A percentile compares a stretch with the other conserved stretches of the same genome.
phyloP scores from a whole-genome alignment of 2,888 invertebrate species.

The Salpingus planirostris region DNA sequence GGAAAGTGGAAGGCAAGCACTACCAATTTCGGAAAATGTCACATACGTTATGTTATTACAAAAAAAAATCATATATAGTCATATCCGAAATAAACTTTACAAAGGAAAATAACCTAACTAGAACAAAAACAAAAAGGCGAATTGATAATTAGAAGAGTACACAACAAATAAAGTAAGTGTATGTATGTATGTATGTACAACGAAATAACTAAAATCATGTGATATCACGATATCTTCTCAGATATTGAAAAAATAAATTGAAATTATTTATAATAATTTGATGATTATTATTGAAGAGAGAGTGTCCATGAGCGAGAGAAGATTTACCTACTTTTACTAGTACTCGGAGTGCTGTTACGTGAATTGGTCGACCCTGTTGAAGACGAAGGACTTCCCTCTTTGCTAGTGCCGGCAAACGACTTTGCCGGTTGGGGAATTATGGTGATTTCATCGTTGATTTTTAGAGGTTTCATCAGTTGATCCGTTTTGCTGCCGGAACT shows the following conservation, averaged over 20 bases:
- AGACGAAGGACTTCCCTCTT: constrained; percentile 25
- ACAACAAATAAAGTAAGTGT: no score
- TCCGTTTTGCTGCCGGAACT: constrained; percentile 44
- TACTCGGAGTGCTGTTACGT: constrained; percentile 26
- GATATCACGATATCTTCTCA: constrained; percentile 12
- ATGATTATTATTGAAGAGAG: neutral
- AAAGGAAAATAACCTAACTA: no score
- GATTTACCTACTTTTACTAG: constrained; percentile 40
- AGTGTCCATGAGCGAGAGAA: neutral
- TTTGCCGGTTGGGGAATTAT: constrained; percentile 77
- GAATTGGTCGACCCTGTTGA: constrained; percentile 19
- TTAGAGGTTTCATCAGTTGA: constrained; percentile 66
- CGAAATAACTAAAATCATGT: constrained; percentile 1
- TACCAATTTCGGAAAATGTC: neutral
- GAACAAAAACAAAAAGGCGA: no score
- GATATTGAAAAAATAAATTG: constrained; percentile 2
- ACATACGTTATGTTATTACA: neutral
- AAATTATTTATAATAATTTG: constrained; percentile 1
- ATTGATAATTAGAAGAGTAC: constrained; percentile 6
- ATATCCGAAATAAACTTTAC: constrained; percentile 3
- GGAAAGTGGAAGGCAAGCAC: neutral
- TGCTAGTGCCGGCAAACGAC: constrained; percentile 22
- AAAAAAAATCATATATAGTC: constrained; percentile 4
- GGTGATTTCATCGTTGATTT: constrained; percentile 84
- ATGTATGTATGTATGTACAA: constrained; percentile 3